Conservation (phyloP, 2,113 vertebrate genomes). For the Laticauda laticaudata region DNA sequence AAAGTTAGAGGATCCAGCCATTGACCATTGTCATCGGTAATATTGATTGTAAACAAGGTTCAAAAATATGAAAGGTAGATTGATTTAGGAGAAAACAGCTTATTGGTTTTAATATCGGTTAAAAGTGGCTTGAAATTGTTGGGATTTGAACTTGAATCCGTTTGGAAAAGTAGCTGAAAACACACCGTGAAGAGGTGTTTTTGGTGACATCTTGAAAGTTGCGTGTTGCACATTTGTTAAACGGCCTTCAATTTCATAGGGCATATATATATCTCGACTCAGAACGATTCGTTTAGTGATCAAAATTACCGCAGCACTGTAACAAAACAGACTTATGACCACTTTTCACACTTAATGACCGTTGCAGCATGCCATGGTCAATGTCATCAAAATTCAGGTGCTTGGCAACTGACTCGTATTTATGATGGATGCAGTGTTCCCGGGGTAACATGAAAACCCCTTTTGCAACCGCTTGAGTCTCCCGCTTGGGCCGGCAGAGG, state of each 20-base stretch:
- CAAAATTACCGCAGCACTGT: rapidly evolving
- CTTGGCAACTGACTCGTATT: background rate
- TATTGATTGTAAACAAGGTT: background rate
- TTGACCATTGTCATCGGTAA: background rate
- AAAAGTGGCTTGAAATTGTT: background rate
- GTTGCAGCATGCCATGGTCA: too few species aligned
- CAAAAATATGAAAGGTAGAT: background rate
- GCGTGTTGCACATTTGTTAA: background rate
- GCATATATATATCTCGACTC: background rate
- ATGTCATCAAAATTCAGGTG: background rate
- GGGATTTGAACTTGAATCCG: background rate
- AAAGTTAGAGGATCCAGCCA: background rate
- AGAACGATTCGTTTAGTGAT: background rate
- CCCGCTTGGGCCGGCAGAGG: too few species aligned
- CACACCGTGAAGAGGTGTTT: too few species aligned
- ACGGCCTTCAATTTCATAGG: background rate
- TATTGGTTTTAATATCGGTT: background rate
- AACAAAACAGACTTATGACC: background rate
- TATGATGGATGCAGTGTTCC: background rate
- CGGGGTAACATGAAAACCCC: too few species aligned
- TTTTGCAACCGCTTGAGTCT: background rate
- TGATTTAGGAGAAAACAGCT: background rate
- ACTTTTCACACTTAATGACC: background rate
- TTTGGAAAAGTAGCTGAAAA: background rate
- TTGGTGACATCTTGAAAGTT: background rate